Conservation (phyloP, 2,797 vertebrate genomes). For the Smutsia temminckii region DNA sequence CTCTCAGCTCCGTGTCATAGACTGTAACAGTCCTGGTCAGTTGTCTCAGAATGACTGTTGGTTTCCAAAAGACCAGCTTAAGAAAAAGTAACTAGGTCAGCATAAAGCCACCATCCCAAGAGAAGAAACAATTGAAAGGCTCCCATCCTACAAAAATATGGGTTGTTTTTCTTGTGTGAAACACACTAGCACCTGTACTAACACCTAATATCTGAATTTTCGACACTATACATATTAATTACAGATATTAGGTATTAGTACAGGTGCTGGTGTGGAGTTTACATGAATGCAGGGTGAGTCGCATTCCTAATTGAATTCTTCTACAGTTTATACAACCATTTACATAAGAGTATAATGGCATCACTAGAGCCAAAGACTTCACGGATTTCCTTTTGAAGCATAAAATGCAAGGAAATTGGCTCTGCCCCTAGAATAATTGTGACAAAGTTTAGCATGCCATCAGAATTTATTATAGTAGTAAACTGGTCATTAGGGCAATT, state of each 20-base stretch:
- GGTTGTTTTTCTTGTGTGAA: neutral
- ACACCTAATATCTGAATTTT: neutral
- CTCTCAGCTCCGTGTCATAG: neutral
- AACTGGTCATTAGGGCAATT: neutral
- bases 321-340: neutral
- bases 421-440: neutral
- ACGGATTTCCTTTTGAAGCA: neutral
- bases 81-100: neutral
- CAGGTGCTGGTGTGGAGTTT: neutral
- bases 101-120: neutral
- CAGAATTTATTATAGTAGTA: conserved; percentile 20
- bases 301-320: neutral
- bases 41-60: neutral
- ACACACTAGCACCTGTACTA: neutral
- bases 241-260: neutral
- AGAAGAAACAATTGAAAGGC: neutral
- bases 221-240: neutral
- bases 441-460: neutral
- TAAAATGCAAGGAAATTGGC: neutral
- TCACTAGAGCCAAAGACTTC: neutral
- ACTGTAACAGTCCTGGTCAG: neutral
- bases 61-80: conserved; percentile 12
- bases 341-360: neutral
- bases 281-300: neutral
- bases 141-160: neutral